Base-by-base conservation (phyloP, 2,113 vertebrate genomes). In the Dryoscopus gambensis region DNA sequence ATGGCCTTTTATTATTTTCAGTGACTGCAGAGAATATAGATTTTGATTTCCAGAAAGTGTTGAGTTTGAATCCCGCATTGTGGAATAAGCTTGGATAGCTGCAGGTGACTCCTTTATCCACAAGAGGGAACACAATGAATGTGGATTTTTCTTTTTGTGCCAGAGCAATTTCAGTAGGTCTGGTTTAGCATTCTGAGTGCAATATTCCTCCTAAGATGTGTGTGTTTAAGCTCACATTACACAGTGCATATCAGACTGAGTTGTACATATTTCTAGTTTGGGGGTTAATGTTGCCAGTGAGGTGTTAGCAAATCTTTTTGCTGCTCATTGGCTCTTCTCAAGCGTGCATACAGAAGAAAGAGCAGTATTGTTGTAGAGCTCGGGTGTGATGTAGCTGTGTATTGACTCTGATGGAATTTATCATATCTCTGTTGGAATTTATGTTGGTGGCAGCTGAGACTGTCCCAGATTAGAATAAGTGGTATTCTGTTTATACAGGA, bases 21-120 rank as follows among this genome's bases (percentile, higher is more conserved):
- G 10, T 35, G 30, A 31, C 24, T 35, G 30, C 15, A 8, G 10
- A 40, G 40, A 35, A 49, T 35, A 1, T 31, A 40, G 62, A 12
- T 62, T 76, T 62, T 75, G 5, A 49, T 79, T 81, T 60, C 22
- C n/a, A 46, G 52, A 33, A 76, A 18, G 6, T 44, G 19, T 20
- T 68, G n/a, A 37, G 19, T 68, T 44, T 84, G 42, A 63, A 57
- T 53, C 31, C 6, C 0, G 0, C 15, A 7, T 59, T 84, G 55
- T 49, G 4, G 0, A 31, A 5, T 30, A 77, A 50, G 13, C 11
- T 69, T 73, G 33, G 31, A 44, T 27, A 86, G 53, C 74, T 87
- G 82, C 63, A 97, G 11, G 56, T 93, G 60, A 44, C 73, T 35
- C 19, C 80, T 95, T 85, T 95, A 70, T 30, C 97, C 96, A 97